Conservation (phyloP, 2,113 vertebrate species). For the Eolophus roseicapilla region DNA sequence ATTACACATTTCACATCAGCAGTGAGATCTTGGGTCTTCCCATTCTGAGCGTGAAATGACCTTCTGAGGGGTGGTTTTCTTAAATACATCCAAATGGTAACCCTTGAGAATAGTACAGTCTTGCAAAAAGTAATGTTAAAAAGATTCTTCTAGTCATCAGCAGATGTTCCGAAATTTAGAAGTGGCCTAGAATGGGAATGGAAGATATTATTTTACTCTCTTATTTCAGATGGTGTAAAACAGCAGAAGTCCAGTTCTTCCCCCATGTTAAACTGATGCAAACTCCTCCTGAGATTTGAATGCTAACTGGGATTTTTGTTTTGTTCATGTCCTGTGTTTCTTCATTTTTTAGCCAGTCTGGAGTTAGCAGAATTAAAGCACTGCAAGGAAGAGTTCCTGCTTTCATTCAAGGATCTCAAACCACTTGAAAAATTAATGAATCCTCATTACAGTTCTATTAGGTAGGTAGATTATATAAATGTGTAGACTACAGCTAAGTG, state of each 20-base stretch:
- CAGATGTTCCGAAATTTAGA: background rate
- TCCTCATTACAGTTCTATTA: background rate
- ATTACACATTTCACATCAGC: background rate
- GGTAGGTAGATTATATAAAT: background rate
- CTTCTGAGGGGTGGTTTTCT: background rate
- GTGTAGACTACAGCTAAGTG: background rate
- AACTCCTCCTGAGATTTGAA: background rate
- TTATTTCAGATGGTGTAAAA: background rate
- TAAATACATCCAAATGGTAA: background rate
- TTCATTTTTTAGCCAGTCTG: background rate
- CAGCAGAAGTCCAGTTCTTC: background rate
- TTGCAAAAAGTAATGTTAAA: background rate
- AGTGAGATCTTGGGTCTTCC: background rate
- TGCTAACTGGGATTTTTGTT: background rate
- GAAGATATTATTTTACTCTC: background rate
- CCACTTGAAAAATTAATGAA: constrained; percentile 6
- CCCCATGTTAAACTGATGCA: background rate
- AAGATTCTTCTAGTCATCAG: background rate
- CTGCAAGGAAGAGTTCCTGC: background rate
- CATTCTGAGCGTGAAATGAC: background rate
- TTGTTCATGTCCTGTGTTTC: background rate
- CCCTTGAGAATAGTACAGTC: background rate
- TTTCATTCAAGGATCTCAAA: background rate
- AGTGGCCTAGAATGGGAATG: background rate
- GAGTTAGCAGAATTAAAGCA: background rate